A percentile compares a stretch with the other conserved stretches of the same genome.
These are phyloP conservation scores for Lutjanus erythropterus DNA, from an alignment of 2,113 vertebrate genomes.

Conservation along the genomic window DNA sequence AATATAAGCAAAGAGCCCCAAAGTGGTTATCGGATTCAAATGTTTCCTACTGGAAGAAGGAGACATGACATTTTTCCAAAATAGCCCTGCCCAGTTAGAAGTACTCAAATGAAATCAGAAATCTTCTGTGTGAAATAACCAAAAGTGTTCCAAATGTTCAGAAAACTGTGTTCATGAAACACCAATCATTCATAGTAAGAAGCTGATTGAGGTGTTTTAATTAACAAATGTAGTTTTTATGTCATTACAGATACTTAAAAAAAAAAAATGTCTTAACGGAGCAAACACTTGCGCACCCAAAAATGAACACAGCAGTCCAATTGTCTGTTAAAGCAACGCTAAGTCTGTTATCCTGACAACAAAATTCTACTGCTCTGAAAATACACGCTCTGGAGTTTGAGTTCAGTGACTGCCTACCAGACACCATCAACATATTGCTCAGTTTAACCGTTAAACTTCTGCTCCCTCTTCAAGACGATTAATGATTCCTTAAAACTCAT, in stretches of 20 bases:
- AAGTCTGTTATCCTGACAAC: too few relatives aligned
- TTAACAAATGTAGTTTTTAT: background rate
- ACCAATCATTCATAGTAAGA: background rate
- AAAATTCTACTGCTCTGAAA: too few relatives aligned
- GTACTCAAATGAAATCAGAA: background rate
- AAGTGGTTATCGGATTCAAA: background rate
- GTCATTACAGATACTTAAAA: background rate
- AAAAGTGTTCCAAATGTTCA: background rate
- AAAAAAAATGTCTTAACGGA: too few relatives aligned
- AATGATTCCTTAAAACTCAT: too few relatives aligned
- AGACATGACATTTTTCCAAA: background rate
- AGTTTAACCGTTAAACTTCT: too few relatives aligned
- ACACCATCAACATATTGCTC: too few relatives aligned
- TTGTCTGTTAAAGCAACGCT: too few relatives aligned
- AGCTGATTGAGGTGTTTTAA: background rate
- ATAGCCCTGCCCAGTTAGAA: background rate
- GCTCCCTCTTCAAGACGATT: too few relatives aligned
- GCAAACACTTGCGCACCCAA: too few relatives aligned
- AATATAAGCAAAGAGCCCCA: background rate
- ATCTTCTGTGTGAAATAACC: background rate
- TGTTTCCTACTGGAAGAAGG: background rate
- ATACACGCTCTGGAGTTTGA: too few relatives aligned
- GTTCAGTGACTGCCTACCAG: too few relatives aligned
- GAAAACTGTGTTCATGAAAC: background rate
- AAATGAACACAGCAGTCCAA: too few relatives aligned